Conservation (phyloP, 2,888 invertebrate genomes). For the Pegoplata infirma region DNA sequence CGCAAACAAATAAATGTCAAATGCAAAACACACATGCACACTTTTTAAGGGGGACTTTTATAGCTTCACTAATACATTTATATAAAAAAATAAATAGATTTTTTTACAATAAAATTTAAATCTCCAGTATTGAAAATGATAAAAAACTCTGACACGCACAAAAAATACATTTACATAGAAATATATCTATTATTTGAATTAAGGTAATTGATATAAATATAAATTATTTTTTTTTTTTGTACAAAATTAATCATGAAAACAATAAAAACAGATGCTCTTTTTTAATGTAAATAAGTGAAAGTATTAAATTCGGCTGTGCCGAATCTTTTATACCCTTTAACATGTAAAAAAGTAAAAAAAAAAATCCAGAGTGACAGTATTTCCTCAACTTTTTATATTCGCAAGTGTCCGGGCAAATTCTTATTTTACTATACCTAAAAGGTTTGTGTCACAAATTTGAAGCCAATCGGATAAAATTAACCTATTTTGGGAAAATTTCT, state of each 20-base stretch:
- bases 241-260: slow-evolving; percentile 17
- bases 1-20: too few species aligned
- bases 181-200: slow-evolving; percentile 1
- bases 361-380: too few species aligned
- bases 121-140: slow-evolving; percentile 10
- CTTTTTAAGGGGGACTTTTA: background rate
- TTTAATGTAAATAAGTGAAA: too few species aligned
- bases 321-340: too few species aligned
- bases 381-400: too few species aligned
- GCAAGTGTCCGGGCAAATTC: too few species aligned
- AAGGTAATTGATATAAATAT: slow-evolving; percentile 33
- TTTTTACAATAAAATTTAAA: slow-evolving; percentile 29
- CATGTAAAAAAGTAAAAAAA: too few species aligned
- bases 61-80: background rate
- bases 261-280: slow-evolving; percentile 8
- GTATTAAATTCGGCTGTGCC: too few species aligned
- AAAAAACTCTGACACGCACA: background rate
- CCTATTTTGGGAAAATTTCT: too few species aligned
- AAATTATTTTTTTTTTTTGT: slow-evolving; percentile 30
- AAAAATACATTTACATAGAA: background rate
- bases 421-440: too few species aligned
- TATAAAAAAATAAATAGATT: slow-evolving; percentile 12
- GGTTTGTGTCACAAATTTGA: too few species aligned
- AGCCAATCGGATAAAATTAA: too few species aligned
- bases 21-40: background rate